Conservation (phyloP, 2,113 vertebrate species). For the Megaceryle maxima region DNA sequence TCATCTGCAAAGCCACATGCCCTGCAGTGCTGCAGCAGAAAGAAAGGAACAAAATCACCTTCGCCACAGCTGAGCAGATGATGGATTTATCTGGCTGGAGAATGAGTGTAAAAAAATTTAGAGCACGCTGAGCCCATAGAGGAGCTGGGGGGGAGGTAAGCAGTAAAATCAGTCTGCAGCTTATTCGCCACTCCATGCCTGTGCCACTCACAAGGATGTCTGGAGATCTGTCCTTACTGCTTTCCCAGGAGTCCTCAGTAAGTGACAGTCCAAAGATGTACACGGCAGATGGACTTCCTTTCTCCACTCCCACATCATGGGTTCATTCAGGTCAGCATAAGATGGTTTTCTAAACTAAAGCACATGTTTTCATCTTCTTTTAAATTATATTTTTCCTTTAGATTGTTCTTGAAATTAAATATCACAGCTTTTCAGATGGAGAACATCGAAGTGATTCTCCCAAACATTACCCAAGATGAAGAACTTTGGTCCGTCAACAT, state of each 20-base stretch:
- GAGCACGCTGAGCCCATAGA: background rate
- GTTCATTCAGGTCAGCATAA: background rate
- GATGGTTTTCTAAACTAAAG: background rate
- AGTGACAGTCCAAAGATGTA: background rate
- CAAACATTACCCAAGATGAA: background rate
- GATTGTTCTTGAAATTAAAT: background rate
- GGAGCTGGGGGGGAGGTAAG: background rate
- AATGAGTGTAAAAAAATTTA: background rate
- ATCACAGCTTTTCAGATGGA: background rate
- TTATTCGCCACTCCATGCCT: rapidly evolving
- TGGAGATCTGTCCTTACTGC: background rate
- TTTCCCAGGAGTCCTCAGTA: background rate
- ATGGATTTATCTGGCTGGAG: constrained; percentile 45
- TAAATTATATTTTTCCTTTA: background rate
- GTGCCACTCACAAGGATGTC: background rate
- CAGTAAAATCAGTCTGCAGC: background rate
- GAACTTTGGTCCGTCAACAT: background rate
- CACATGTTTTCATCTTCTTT: background rate
- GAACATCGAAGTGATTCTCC: background rate
- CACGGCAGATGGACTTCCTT: background rate
- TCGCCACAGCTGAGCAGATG: background rate
- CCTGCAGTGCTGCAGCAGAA: background rate
- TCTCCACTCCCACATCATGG: background rate
- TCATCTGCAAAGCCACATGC: background rate
- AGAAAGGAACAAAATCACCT: background rate